A percentile compares a stretch with the other conserved stretches of the same genome.
Evolutionary conservation across 2,797 vertebrate species (phyloP).

Genomic region (Tachyglossus aculeatus): DNA sequence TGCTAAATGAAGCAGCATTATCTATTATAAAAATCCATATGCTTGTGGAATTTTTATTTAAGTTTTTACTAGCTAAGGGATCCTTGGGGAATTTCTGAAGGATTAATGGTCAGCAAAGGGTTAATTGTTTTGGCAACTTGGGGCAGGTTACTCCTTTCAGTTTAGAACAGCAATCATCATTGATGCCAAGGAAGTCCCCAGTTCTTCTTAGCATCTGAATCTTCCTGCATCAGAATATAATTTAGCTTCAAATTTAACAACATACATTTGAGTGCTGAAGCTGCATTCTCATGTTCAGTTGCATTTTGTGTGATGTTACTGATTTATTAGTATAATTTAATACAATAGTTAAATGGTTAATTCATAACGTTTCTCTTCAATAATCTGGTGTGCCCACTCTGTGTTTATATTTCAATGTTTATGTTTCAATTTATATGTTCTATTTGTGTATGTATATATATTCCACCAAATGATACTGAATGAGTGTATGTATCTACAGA

Average conservation of each 20-base stretch:
- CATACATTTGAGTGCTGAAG: constrained; percentile 51
- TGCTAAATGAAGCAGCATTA: constrained; percentile 42
- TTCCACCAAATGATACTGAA: neutral
- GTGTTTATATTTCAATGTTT: neutral
- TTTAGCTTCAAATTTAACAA: constrained; percentile 77
- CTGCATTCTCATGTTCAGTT: constrained; percentile 22
- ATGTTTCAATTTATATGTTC: neutral
- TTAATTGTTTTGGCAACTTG: constrained; percentile 75
- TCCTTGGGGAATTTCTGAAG: constrained; percentile 67
- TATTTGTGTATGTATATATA: neutral
- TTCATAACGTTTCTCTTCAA: constrained; percentile 14
- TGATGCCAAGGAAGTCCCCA: constrained; percentile 76
- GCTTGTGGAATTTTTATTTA: constrained; percentile 69
- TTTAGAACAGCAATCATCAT: constrained; percentile 62
- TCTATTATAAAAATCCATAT: constrained; percentile 58
- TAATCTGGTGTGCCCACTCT: neutral
- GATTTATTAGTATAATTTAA: constrained; percentile 10
- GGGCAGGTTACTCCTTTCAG: constrained; percentile 68
- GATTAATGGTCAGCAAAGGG: constrained; percentile 75
- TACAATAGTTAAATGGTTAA: constrained; percentile 17
- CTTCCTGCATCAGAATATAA: constrained; percentile 75
- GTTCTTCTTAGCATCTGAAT: constrained; percentile 71
- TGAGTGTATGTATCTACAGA: neutral
- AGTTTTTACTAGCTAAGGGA: constrained; percentile 52
- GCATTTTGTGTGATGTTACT: constrained; percentile 26